Conservation (phyloP, 2,888 invertebrate genomes). For the Scaptomyza flava region DNA sequence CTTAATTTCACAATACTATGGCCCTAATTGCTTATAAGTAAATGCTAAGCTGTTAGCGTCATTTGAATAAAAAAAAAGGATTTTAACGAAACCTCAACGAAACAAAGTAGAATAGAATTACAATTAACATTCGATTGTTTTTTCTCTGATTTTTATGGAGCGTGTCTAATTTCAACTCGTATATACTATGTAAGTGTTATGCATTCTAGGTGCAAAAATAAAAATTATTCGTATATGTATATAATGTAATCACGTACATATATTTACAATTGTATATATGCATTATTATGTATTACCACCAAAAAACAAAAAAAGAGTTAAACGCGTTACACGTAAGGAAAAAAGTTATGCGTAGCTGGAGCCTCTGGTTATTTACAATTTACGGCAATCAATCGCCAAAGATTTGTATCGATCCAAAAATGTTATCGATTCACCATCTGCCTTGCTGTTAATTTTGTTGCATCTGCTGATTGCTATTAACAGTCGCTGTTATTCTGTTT, state of each 20-base stretch:
- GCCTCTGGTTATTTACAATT: slow-evolving; percentile 51
- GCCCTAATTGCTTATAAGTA: slow-evolving; percentile 62
- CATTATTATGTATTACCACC: slow-evolving; percentile 20
- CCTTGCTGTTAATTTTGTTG: slow-evolving; percentile 7
- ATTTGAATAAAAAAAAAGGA: slow-evolving; percentile 34
- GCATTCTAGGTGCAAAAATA: slow-evolving; percentile 48
- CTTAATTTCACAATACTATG: slow-evolving; percentile 56
- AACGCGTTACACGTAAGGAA: slow-evolving; percentile 40
- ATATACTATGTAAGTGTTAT: slow-evolving; percentile 17
- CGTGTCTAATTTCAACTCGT: slow-evolving; percentile 17
- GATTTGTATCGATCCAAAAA: neutral
- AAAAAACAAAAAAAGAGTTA: slow-evolving; percentile 31
- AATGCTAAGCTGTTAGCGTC: slow-evolving; percentile 48
- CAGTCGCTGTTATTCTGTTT: slow-evolving; percentile 42
- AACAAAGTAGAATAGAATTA: slow-evolving; percentile 11
- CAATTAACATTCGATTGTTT: slow-evolving; percentile 19
- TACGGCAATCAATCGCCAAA: slow-evolving; percentile 8
- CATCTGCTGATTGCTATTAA: slow-evolving; percentile 2
- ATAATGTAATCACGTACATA: slow-evolving; percentile 19
- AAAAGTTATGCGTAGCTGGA: slow-evolving; percentile 44
- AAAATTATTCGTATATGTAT: slow-evolving; percentile 20
- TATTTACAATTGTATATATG: slow-evolving; percentile 15
- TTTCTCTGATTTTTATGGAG: slow-evolving; percentile 8
- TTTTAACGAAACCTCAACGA: slow-evolving; percentile 7
- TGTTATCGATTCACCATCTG: slow-evolving; percentile 1